Base-by-base conservation (phyloP, 30 jellyfish, hydroid and myxozoan genomes). In the Aurelia coerulea region DNA sequence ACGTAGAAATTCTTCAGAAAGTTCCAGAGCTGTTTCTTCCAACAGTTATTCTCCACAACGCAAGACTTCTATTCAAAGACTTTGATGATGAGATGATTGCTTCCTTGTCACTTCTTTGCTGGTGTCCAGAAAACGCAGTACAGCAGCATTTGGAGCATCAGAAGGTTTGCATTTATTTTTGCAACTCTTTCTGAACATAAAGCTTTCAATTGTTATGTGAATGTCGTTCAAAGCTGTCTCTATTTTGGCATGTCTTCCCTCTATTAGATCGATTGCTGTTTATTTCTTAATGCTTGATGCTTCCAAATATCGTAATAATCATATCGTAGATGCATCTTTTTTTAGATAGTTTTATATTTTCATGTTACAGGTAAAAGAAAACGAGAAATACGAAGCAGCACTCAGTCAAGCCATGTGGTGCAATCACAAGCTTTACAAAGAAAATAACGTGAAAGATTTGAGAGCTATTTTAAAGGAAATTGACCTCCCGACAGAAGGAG, bases 121-220 rank as follows among this genome's bases (percentile, higher is more conserved):
- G 69, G 69, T 60, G 69, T 60, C 69, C 69, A 60, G 69, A 60
- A 60, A 60, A 60, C 29, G 69, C 69, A 60, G 69, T 60, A 23
- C 69, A 6, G 69, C 31, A 60, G 69, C 69, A 60, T 60, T 60
- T 60, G 10, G 69, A 60, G 69, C 31, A 17, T 60, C 69, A 6
- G 69, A 60, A 60, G 69, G 69, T 60, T 60, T 5, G 69, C 10
- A 60, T 16, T 13, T 8, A 60, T 60, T 60, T 60, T 60, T 60
- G 1, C 0, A 58, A 13, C 0, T 2, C 34, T 23, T 60, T 23
- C 6, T 6, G 33, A 6, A 60, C 6, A 60, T 3, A 60, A 0
- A 60, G 6, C 10, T 16, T 16, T 60, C 33, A 16, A 10, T 11
- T 60, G 10, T 6, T 2, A 60, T 60, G 69, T 60, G 69, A 60